Conservation (phyloP, 2,113 vertebrate genomes). For the Macrotis lagotis region DNA sequence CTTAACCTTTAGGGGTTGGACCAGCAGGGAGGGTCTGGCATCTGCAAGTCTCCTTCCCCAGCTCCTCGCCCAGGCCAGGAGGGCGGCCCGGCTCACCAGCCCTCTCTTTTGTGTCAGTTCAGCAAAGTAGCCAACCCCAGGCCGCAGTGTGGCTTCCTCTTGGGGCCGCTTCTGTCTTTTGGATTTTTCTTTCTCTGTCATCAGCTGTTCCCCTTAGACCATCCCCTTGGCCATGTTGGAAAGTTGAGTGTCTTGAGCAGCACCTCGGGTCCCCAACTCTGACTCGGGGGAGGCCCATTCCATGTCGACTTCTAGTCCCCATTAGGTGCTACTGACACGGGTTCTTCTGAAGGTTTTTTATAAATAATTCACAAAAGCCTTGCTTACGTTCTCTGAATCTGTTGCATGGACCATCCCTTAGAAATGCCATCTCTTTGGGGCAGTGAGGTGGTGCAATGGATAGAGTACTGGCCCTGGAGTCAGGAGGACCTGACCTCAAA, state of each 20-base stretch:
- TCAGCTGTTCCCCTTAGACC: neutral
- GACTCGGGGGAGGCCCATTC: neutral
- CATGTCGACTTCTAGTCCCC: neutral
- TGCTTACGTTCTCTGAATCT: neutral
- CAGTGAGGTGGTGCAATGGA: too few relatives aligned
- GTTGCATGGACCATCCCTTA: neutral
- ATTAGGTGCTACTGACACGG: accelerated
- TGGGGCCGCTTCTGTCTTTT: neutral
- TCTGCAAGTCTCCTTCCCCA: too few relatives aligned
- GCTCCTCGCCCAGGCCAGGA: too few relatives aligned
- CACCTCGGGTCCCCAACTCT: neutral
- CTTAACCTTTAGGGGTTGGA: neutral
- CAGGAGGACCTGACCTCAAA: too few relatives aligned
- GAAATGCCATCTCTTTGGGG: neutral
- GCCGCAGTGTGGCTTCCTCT: neutral
- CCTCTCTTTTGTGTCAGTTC: neutral
- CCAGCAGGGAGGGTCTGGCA: neutral
- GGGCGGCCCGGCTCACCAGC: neutral
- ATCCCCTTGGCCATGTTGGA: neutral
- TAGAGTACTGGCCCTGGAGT: too few relatives aligned
- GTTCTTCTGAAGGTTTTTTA: too few relatives aligned
- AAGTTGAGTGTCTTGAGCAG: neutral
- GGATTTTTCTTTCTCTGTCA: neutral
- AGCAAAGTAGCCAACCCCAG: neutral
- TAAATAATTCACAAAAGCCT: too few relatives aligned